Conservation (phyloP, 2,113 vertebrate genomes). For the Mus spicilegus region DNA sequence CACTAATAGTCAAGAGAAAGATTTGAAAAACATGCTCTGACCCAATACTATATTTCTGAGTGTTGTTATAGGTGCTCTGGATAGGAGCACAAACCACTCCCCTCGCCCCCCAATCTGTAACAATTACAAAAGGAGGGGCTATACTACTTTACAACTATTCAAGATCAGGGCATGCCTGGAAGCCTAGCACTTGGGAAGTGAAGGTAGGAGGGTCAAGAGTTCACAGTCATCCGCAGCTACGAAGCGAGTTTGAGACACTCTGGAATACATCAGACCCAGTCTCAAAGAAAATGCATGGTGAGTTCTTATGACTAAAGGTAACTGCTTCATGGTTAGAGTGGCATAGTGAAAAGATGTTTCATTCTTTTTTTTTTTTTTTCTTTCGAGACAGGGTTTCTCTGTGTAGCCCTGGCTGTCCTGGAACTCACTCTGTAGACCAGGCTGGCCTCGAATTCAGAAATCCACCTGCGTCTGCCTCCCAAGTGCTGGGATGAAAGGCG, state of each 20-base stretch:
- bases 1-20: slow-evolving; percentile 31
- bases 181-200: neutral
- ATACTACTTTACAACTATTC: neutral
- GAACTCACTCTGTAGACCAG: too few relatives aligned
- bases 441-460: too few relatives aligned
- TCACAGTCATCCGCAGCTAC: neutral
- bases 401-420: too few relatives aligned
- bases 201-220: neutral
- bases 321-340: neutral
- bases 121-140: neutral
- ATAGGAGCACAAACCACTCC: slow-evolving; percentile 34
- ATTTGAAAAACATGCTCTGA: slow-evolving; percentile 42
- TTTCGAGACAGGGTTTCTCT: too few relatives aligned
- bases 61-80: neutral
- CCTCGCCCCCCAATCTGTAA: neutral
- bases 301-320: neutral
- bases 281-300: neutral
- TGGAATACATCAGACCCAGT: neutral
- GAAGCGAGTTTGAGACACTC: neutral
- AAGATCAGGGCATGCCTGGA: neutral
- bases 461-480: too few relatives aligned
- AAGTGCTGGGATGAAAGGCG: too few relatives aligned
- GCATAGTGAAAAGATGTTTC: neutral
- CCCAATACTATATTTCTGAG: neutral
- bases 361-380: neutral